Evolutionary conservation across 2,888 invertebrate species (phyloP), one percentile per base, ranked within the genome.

Genomic region (Nymphalis urticae): DNA sequence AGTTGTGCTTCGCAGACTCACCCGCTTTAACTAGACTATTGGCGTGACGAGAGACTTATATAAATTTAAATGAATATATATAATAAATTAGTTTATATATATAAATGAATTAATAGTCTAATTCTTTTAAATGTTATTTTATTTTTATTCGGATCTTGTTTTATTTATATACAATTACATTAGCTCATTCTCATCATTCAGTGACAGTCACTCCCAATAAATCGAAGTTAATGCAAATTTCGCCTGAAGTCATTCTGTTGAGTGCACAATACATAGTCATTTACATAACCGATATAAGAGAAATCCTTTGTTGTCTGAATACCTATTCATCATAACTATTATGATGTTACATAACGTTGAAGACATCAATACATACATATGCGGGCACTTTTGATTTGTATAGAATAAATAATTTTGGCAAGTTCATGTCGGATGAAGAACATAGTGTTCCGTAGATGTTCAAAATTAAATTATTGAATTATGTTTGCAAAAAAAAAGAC

Each of bases 301-400:
- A 87, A 89, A 86, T 88, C 86, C 82, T 87, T 89, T 90, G 86
- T 89, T 86, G 85, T 83, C 83, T 83, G 82, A 84, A 82, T 83
- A 82, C 79, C 82, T 86, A 87, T 88, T 86, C 85, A 84, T 80
- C 78, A 76, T 79, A 74, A 78, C 77, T 76, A 76, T 78, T 80
- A 81, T 80, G 79, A 79, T 79, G 77, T 88, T 87, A 81, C 81
- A 77, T 81, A 84, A 86, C 75, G 70, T 62, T 54, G 47, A 47
- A 62, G 58, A 62, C 77, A 74, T 74, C 73, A 74, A 76, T 74
- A 76, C 79, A 79, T 74, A 76, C 79, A 79, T 76, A 80, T 79
- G 71, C 70, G 69, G 47, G 61, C 19, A 19, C 66, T 48, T 36
- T 48, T 62, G 51, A 21, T 48, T 42, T 47, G 50, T 50, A 48